Percentiles rank a stretch among this genome's conserved stretches.
These are phyloP conservation scores for Eurois occulta DNA, from an alignment of 2,888 invertebrate genomes.

Conservation along the genomic window DNA sequence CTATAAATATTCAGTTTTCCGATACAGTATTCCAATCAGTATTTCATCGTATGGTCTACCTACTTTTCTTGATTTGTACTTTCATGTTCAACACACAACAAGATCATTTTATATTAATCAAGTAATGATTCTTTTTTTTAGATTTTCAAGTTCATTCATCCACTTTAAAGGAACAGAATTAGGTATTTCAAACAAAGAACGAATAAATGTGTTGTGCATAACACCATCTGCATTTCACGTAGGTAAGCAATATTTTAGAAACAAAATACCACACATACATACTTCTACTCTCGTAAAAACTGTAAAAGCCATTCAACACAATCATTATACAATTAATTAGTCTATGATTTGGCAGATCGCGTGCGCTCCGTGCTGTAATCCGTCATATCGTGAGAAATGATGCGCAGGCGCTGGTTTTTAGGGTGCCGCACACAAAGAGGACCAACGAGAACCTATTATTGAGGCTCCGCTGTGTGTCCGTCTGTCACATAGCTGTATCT, in stretches of 20 bases:
- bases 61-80: background rate
- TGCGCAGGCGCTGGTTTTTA: conserved; percentile 47
- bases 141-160: background rate
- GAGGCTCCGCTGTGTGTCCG: background rate
- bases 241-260: conserved; percentile 5
- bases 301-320: conserved; percentile 36
- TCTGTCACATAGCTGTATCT: background rate
- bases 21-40: background rate
- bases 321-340: conserved; percentile 66
- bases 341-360: conserved; percentile 64
- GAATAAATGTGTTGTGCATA: background rate
- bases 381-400: conserved; percentile 69
- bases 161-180: background rate
- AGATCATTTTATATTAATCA: background rate
- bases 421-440: background rate
- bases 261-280: conserved; percentile 14
- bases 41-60: background rate
- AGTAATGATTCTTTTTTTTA: background rate
- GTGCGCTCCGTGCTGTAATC: conserved; percentile 62
- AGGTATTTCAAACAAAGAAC: background rate
- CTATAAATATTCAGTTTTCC: background rate
- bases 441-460: background rate
- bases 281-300: conserved; percentile 27
- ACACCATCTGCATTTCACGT: background rate
- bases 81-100: background rate